Evolutionary conservation across 2,113 vertebrate species (phyloP), one percentile per base, ranked within the genome.

Genomic region (Crypturellus undulatus): DNA sequence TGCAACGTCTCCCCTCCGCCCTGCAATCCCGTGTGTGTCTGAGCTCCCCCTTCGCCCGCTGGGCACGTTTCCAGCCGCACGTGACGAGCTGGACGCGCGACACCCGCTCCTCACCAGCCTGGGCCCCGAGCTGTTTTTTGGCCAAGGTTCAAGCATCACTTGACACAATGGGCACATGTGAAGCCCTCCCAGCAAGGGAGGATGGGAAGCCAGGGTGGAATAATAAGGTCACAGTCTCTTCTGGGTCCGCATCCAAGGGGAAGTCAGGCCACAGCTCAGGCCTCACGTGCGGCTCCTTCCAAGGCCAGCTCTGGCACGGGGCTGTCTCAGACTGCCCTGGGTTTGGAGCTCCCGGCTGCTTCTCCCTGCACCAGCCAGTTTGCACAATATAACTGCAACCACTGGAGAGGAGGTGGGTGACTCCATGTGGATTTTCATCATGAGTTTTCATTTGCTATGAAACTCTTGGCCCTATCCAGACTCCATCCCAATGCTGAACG

Each of bases 151-250:
- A 0, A 80, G 51, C 26, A 65, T 9, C 79, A 25, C 79, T 96
- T 84, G 79, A 86, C 88, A 95, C 86, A 91, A 62, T 10, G n/a
- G 90, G 93, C 90, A 49, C 40, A 6, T 8, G 68, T 40, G 52
- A 71, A 79, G 64, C 34, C 43, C 43, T 49, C 0, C 0, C 54
- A 65, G 21, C 6, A 17, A 0, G 6, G 79, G 59, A 58, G 9
- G 15, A 79, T 0, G 3, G 10, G 47, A 10, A 87, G 62, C 43
- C 47, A 60, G 32, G 15, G 84, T 40, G 38, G 68, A 89, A 87
- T 25, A 84, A 72, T 38, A 71, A 87, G 34, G 63, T 82, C 14
- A 32, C 28, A 0, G 12, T 21, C 81, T 60, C 65, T 68, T 69
- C 51, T 20, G 47, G 60, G 36, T 15, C 16, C 36, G 14, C 26